Conservation (phyloP, 2,888 invertebrate genomes). For the Matsumyia berberina region DNA sequence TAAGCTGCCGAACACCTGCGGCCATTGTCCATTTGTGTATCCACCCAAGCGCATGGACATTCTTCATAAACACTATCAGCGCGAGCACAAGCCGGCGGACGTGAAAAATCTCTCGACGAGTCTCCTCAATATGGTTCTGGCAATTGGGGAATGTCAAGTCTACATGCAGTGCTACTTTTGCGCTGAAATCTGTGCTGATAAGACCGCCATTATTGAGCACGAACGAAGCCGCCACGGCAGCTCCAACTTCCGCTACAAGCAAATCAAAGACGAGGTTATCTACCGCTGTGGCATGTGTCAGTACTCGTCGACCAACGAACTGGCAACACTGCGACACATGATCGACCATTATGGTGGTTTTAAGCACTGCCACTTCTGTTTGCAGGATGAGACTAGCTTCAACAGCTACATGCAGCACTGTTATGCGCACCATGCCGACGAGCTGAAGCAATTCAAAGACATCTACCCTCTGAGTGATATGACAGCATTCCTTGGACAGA, state of each 20-base stretch:
- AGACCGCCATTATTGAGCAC: conserved; percentile 78
- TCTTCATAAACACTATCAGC: conserved; percentile 77
- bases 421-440: conserved; percentile 77
- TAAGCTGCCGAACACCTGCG: conserved; percentile 77
- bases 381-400: conserved; percentile 74
- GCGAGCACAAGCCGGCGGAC: conserved; percentile 79
- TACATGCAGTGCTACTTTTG: conserved; percentile 81
- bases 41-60: conserved; percentile 16
- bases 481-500: conserved; percentile 78
- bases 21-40: conserved; percentile 78
- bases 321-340: conserved; percentile 84
- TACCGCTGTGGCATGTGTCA: conserved; percentile 85
- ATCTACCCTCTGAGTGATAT: conserved; percentile 77
- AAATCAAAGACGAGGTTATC: conserved; percentile 81
- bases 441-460: conserved; percentile 76
- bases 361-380: conserved; percentile 78
- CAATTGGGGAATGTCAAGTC: conserved; percentile 75
- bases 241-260: conserved; percentile 78
- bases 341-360: conserved; percentile 80
- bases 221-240: conserved; percentile 76
- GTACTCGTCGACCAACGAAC: conserved; percentile 81
- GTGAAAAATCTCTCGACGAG: conserved; percentile 77
- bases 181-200: conserved; percentile 79
- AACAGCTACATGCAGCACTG: conserved; percentile 81
- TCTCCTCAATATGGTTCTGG: conserved; percentile 75